These are phyloP conservation scores for Zaprionus kolodkinae DNA, from an alignment of 1,140 invertebrate species.

Conservation along the genomic window DNA sequence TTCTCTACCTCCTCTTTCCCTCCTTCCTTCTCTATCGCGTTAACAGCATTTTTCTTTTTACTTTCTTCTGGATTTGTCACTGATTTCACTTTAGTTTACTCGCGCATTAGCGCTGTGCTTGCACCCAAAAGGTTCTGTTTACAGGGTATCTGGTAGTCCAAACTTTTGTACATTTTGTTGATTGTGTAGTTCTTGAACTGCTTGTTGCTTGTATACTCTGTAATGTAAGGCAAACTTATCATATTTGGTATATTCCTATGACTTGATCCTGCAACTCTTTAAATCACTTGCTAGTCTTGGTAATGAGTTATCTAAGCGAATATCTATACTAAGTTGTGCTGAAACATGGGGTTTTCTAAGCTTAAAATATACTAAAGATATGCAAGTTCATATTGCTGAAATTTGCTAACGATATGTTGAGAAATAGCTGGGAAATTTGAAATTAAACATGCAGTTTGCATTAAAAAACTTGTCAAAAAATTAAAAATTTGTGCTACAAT, in stretches of 20 bases:
- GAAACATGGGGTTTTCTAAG: too few relatives aligned
- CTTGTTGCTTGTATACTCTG: neutral
- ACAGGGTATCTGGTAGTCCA: neutral
- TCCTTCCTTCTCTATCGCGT: constrained; percentile 40
- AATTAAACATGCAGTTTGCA: too few relatives aligned
- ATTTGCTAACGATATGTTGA: too few relatives aligned
- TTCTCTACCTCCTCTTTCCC: neutral
- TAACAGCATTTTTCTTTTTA: constrained; percentile 13
- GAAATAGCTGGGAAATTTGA: too few relatives aligned
- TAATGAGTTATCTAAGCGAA: too few relatives aligned
- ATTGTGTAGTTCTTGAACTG: too few relatives aligned
- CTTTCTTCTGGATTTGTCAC: constrained; percentile 12
- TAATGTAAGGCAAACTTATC: fast-evolving
- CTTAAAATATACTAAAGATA: too few relatives aligned
- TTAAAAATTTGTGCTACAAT: too few relatives aligned
- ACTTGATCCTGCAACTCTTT: neutral
- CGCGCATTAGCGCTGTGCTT: neutral
- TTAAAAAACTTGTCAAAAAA: too few relatives aligned
- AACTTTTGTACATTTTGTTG: neutral
- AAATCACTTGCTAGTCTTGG: too few relatives aligned
- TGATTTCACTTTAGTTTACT: neutral
- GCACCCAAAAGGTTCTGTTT: neutral
- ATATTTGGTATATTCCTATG: neutral
- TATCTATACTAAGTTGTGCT: too few relatives aligned
- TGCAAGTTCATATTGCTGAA: too few relatives aligned